These are phyloP conservation scores for Helicoverpa armigera DNA, from an alignment of 1,140 invertebrate species.

Conservation along the genomic window DNA sequence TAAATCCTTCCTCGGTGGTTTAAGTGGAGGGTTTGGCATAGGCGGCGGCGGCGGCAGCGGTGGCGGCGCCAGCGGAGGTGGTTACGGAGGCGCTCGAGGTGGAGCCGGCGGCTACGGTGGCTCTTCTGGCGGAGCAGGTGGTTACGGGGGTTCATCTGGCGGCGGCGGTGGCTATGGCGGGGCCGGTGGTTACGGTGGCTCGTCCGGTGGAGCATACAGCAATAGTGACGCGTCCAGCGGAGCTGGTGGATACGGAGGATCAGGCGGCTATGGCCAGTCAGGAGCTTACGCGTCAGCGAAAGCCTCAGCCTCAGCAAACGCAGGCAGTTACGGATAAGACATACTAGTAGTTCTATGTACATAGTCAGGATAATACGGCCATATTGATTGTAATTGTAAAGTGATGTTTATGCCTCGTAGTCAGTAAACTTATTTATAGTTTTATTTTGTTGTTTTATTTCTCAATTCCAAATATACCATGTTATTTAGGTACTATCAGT, in stretches of 20 bases:
- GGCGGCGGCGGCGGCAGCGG: too few relatives aligned
- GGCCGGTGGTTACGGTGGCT: constrained; percentile 56
- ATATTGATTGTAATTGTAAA: constrained; percentile 25
- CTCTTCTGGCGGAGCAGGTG: constrained; percentile 50
- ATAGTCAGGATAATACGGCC: constrained; percentile 20
- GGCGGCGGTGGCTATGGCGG: constrained; percentile 28
- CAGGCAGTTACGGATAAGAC: constrained; percentile 66
- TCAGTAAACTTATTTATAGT: constrained; percentile 36
- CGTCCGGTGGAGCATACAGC: constrained; percentile 50
- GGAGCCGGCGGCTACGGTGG: constrained; percentile 42
- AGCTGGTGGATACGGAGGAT: constrained; percentile 45
- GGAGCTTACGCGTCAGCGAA: constrained; percentile 2
- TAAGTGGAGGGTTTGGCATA: too few relatives aligned
- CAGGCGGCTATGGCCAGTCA: constrained; percentile 52
- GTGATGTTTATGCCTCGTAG: constrained; percentile 29
- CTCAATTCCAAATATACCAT: background rate
- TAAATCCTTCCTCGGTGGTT: too few relatives aligned
- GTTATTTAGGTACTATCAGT: too few relatives aligned
- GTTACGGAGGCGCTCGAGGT: constrained; percentile 12
- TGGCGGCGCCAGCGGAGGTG: too few relatives aligned
- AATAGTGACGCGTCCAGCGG: constrained; percentile 3
- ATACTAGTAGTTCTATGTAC: background rate
- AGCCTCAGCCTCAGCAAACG: constrained; percentile 50
- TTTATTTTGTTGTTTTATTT: constrained; percentile 22
- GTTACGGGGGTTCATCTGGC: constrained; percentile 43